Evolutionary conservation across 2,113 vertebrate genomes (phyloP).

Genomic region (Eublepharis macularius): DNA sequence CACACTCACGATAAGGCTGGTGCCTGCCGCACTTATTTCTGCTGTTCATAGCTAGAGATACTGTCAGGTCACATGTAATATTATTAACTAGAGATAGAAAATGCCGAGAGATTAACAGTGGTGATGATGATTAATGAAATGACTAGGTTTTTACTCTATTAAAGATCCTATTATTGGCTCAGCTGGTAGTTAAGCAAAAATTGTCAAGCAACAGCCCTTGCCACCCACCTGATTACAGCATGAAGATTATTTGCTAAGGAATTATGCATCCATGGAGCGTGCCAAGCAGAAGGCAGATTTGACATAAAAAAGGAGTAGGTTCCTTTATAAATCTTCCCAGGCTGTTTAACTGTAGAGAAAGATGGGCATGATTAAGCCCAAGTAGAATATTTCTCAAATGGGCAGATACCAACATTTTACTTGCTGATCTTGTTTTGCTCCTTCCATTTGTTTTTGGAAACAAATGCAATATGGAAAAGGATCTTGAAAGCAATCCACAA

Average conservation of each 20-base stretch:
- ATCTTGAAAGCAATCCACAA: neutral
- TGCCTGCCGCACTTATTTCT: neutral
- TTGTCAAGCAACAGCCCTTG: conserved; percentile 4
- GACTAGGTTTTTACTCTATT: neutral
- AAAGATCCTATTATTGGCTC: neutral
- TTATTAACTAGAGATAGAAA: neutral
- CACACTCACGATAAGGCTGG: neutral
- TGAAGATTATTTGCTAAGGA: neutral
- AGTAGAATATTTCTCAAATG: neutral
- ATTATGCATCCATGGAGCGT: neutral
- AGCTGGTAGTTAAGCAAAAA: neutral
- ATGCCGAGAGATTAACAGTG: neutral
- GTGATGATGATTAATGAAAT: conserved; percentile 1
- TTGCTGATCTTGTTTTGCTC: neutral
- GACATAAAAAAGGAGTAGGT: neutral
- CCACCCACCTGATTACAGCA: conserved; percentile 5
- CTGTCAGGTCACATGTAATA: neutral
- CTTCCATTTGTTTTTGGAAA: neutral
- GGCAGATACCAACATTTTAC: neutral
- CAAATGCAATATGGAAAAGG: neutral
- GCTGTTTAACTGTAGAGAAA: neutral
- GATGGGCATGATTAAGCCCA: neutral
- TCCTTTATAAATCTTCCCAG: neutral
- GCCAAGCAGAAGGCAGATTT: neutral
- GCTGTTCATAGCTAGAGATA: neutral